Base-by-base conservation (phyloP, 1,140 invertebrate genomes). In the Nasonia giraulti region DNA sequence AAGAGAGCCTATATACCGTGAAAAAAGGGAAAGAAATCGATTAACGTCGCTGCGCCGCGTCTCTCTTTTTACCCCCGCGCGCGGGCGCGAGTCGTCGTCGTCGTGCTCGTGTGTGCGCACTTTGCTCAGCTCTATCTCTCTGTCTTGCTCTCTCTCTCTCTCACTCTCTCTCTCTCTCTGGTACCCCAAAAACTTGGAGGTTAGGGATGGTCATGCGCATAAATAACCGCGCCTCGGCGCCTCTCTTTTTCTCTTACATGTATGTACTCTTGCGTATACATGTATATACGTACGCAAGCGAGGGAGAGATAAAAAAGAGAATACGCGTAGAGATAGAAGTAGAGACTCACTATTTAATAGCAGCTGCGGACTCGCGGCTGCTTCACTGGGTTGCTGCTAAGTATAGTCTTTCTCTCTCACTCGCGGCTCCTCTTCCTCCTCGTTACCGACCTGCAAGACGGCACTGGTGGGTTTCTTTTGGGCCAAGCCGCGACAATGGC, bases 401-500 rank as follows among this genome's bases (percentile, higher is more conserved):
- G 20, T 62, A 62, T 62, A 44, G 40, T n/a, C 20, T n/a, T 17
- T n/a, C 20, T 62, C 55, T 4, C 55, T 31, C 27, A 11, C 27
- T 71, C 31, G 68, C 66, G 66, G 11, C 20, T 8, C 12, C 68
- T 12, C 68, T 71, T 71, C 68, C 27, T 6, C 68, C 68, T 71
- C 68, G 68, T 62, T 62, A 62, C 55, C 55, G 55, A 62, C 55
- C 20, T 20, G 20, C 55, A 62, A 62, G 7, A 31, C 68, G 27
- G 12, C 68, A 31, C 68, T 33, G 27, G 23, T 27, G 66, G 68
- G 73, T 84, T 84, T 78, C 71, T 66, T 23, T 79, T 85, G 69
- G 68, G 44, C 84, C 83, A 69, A 83, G 90, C 89, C 90, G 81
- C 88, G 55, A 79, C 50, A 82, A 73, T 76, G 89, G 88, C 89